Percentiles rank a stretch among this genome's conserved stretches.
Conservation (phyloP, 1,140 invertebrate genomes). For the Polyergus mexicanus region DNA sequence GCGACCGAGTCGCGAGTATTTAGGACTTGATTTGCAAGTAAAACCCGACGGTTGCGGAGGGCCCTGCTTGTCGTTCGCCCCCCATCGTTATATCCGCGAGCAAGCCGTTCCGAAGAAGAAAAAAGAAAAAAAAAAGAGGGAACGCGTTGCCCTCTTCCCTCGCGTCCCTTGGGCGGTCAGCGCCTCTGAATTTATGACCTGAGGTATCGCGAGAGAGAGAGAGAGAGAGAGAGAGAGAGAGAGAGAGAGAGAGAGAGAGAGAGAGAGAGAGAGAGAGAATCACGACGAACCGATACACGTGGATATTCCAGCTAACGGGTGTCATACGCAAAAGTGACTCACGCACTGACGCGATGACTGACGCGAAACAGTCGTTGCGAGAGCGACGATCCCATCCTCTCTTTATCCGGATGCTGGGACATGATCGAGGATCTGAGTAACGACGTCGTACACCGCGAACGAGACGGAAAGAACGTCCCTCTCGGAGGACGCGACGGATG, state of each 20-base stretch:
- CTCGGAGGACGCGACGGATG: slow-evolving; percentile 34
- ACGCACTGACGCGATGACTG: slow-evolving; percentile 62
- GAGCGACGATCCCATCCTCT: neutral
- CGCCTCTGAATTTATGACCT: slow-evolving; percentile 80
- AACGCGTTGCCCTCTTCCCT: slow-evolving; percentile 36
- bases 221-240: slow-evolving; percentile 60
- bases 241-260: slow-evolving; percentile 58
- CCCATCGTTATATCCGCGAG: slow-evolving; percentile 57
- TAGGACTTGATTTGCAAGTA: slow-evolving; percentile 84
- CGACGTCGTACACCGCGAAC: slow-evolving; percentile 37
- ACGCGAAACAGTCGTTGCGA: neutral
- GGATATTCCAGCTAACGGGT: slow-evolving; percentile 75
- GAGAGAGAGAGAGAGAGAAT: slow-evolving; percentile 65
- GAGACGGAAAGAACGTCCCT: slow-evolving; percentile 18
- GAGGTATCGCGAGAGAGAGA: slow-evolving; percentile 61
- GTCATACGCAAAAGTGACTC: slow-evolving; percentile 70
- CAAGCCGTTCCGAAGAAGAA: slow-evolving; percentile 29
- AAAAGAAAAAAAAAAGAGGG: slow-evolving; percentile 33
- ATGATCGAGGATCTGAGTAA: slow-evolving; percentile 58
- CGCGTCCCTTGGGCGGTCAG: slow-evolving; percentile 59
- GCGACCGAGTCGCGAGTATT: slow-evolving; percentile 68
- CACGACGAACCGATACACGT: slow-evolving; percentile 76
- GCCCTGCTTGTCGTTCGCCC: slow-evolving; percentile 43
- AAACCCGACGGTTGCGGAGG: slow-evolving; percentile 74
- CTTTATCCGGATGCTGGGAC: neutral